These are phyloP conservation scores for Tholera decimalis DNA, from an alignment of 2,888 invertebrate species.

Conservation along the genomic window DNA sequence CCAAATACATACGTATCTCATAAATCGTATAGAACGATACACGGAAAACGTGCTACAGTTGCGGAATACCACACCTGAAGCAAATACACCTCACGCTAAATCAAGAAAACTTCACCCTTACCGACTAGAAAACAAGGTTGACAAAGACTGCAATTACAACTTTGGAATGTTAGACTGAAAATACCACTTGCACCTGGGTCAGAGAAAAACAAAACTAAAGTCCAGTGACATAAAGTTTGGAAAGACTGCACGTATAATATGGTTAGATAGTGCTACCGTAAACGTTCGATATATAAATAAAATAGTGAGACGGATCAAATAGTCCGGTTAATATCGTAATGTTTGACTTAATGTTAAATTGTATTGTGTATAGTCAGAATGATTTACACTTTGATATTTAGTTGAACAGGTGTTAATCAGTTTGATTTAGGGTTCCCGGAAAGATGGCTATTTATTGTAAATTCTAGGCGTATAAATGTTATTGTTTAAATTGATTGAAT, in stretches of 20 bases:
- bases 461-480: not conserved
- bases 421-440: constrained; percentile 29
- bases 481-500: constrained; percentile 21
- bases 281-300: constrained; percentile 30
- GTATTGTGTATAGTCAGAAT: constrained; percentile 35
- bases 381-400: constrained; percentile 49
- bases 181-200: constrained; percentile 2
- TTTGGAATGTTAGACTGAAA: constrained; percentile 8
- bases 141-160: constrained; percentile 8
- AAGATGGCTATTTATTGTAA: constrained; percentile 26
- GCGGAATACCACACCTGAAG: constrained; percentile 31
- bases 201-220: constrained; percentile 22
- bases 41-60: constrained; percentile 52
- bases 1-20: constrained; percentile 58
- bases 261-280: constrained; percentile 6
- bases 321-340: constrained; percentile 33
- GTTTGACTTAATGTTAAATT: constrained; percentile 43
- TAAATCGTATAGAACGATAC: constrained; percentile 60
- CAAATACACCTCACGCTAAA: not conserved
- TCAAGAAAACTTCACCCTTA: constrained; percentile 24
- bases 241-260: not conserved
- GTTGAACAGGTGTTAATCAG: constrained; percentile 43
- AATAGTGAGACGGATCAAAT: constrained; percentile 35
- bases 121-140: fast-evolving
- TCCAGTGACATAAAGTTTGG: not conserved